Conservation (phyloP, 2,797 vertebrate genomes). For the Gouania willdenowi region DNA sequence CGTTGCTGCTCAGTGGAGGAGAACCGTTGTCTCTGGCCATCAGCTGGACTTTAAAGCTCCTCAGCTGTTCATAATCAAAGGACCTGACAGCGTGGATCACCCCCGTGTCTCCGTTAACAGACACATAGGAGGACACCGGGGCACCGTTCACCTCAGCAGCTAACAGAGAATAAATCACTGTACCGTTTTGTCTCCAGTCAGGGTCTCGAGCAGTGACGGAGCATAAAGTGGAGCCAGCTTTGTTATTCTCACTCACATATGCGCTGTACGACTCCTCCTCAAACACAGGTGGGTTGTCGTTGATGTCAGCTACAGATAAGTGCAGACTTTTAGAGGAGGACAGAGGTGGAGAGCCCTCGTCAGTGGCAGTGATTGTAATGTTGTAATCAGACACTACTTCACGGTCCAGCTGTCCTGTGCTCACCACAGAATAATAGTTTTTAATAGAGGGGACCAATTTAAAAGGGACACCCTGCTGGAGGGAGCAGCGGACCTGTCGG, state of each 20-base stretch:
- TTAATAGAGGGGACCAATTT: slow-evolving; percentile 28
- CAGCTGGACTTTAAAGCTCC: slow-evolving; percentile 28
- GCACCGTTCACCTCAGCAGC: slow-evolving; percentile 21
- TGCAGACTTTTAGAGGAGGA: neutral
- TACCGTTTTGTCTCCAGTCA: neutral
- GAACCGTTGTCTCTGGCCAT: slow-evolving; percentile 60
- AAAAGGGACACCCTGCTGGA: slow-evolving; percentile 27
- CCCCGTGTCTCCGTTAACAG: slow-evolving; percentile 47
- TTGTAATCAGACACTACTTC: slow-evolving; percentile 37
- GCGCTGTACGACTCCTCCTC: slow-evolving; percentile 28
- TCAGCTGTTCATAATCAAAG: slow-evolving; percentile 70
- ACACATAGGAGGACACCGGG: slow-evolving; percentile 53
- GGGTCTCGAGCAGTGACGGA: neutral
- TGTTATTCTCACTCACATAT: no score
- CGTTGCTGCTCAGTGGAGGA: slow-evolving; percentile 47
- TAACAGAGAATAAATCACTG: slow-evolving; percentile 38
- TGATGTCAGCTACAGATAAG: neutral
- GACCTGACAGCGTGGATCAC: slow-evolving; percentile 64
- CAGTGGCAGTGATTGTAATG: slow-evolving; percentile 43
- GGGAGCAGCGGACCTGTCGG: slow-evolving; percentile 52
- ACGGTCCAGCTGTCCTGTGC: slow-evolving; percentile 45
- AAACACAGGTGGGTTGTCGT: slow-evolving; percentile 67
- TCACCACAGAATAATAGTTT: slow-evolving; percentile 59
- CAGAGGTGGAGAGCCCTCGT: neutral
- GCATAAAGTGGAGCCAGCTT: neutral